These are phyloP conservation scores for Vulpes ferrilata DNA, from an alignment of 2,113 vertebrate genomes.

Conservation along the genomic window DNA sequence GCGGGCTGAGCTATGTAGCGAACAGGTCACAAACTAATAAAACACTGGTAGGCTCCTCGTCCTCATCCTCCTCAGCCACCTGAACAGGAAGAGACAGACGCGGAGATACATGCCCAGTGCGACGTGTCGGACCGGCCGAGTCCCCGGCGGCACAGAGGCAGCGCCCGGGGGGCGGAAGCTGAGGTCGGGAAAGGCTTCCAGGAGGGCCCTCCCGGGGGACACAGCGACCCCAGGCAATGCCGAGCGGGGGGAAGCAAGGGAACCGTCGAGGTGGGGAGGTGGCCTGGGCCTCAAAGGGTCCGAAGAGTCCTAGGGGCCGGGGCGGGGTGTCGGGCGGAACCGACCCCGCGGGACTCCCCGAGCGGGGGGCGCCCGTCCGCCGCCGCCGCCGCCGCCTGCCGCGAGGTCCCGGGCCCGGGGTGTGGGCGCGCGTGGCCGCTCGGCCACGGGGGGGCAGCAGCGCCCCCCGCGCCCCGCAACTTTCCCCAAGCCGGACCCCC, in stretches of 20 bases:
- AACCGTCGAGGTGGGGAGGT: background rate
- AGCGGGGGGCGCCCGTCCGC: background rate
- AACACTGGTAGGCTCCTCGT: background rate
- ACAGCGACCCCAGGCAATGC: background rate
- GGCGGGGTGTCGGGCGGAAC: background rate
- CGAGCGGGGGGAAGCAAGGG: background rate
- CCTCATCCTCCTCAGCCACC: background rate
- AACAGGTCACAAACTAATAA: background rate
- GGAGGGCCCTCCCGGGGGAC: background rate
- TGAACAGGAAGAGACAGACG: background rate
- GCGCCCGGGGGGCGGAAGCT: background rate
- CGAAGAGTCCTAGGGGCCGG: background rate
- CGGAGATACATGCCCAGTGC: background rate
- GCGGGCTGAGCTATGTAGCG: background rate
- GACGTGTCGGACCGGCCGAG: background rate
- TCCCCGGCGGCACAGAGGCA: background rate
- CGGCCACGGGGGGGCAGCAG: constrained; percentile 81
- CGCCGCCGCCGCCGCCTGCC: too few species aligned
- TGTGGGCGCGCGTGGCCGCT: background rate
- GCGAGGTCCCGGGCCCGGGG: background rate
- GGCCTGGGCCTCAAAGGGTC: background rate
- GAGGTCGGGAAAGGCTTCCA: background rate
- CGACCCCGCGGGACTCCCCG: background rate
- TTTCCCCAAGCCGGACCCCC: constrained; percentile 55
- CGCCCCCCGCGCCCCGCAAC: constrained; percentile 66